Base-by-base conservation (phyloP, 2,113 vertebrate genomes). In the Carettochelys insculpta region DNA sequence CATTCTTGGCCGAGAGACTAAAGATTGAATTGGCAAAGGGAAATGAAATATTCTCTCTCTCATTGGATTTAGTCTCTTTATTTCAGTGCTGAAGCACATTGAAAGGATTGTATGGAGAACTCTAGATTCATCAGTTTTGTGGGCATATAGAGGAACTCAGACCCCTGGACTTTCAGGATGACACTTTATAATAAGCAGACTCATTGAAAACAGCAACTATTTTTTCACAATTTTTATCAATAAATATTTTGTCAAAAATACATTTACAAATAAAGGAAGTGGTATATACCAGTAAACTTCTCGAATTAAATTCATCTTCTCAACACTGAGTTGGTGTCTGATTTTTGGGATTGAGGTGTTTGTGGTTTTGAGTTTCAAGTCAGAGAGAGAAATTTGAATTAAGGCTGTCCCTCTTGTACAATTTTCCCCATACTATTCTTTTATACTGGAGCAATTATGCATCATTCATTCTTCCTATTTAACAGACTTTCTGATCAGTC, bases 31-130 rank as follows among this genome's bases (percentile, higher is more conserved):
- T 5, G 7, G 11, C 6, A 38, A 54, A 75, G 6, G 41, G 14
- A 25, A 80, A 14, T 31, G 17, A 86, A 68, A 0, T 2, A 54
- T 2, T 16, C 77, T 58, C 1, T 48, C 8, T 51, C 9, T 82
- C 8, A 12, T 61, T 34, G 12, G 45, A 34, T 10, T n/a, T 16
- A 10, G 13, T 50, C 31, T 20, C 24, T 22, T 65, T 31, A 2
- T 0, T 0, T 14, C 80, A 4, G 24, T 16, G 47, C 53, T 79
- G 8, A 51, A 77, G 2, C 24, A 43, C 25, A 51, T 19, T n/a
- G 48, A 25, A 22, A 77, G 6, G 0, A 3, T 79, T 50, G 4
- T 7, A 1, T 0, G 1, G 12, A 3, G 3, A 31, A 45, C 5
- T 50, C 5, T 12, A 0, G 52, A 22, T 68, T 68, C 34, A 5